phyloP scores from a whole-genome alignment of 92 coral and sea anemone genomes.

The Galaxea fascicularis region DNA sequence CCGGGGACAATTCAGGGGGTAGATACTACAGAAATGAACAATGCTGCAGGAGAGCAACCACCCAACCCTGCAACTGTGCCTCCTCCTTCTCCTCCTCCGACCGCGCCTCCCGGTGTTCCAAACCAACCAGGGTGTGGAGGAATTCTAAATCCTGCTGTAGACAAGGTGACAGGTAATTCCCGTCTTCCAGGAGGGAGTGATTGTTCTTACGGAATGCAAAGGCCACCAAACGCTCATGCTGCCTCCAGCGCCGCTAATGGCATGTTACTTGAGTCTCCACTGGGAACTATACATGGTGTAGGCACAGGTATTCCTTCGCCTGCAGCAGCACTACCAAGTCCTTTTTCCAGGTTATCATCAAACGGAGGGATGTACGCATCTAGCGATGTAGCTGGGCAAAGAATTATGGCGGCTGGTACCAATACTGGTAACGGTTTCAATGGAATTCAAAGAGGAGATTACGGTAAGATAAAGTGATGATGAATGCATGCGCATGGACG shows the following conservation, averaged over 20 bases:
- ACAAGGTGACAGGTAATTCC: background rate
- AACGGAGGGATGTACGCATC: slow-evolving; percentile 17
- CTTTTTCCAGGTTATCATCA: background rate
- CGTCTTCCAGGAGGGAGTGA: slow-evolving; percentile 9
- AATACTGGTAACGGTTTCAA: slow-evolving; percentile 21
- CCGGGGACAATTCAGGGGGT: slow-evolving; percentile 76
- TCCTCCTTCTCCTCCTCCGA: background rate
- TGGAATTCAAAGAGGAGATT: slow-evolving; percentile 23
- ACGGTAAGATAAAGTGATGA: slow-evolving; percentile 39
- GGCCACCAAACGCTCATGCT: background rate
- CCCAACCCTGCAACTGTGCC: background rate
- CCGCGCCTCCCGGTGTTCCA: background rate
- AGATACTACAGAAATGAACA: slow-evolving; percentile 56
- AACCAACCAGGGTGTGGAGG: background rate
- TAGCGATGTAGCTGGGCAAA: slow-evolving; percentile 36
- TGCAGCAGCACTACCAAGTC: background rate
- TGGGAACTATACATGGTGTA: slow-evolving; percentile 67
- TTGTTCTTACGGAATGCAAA: background rate
- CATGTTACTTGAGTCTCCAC: slow-evolving; percentile 55
- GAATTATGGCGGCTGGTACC: slow-evolving; percentile 70
- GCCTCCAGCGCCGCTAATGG: slow-evolving; percentile 44
- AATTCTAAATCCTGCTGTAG: background rate
- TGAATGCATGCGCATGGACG: slow-evolving; percentile 26
- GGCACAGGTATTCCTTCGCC: slow-evolving; percentile 31
- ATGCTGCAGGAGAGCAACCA: background rate